Base-by-base conservation (phyloP, 1,140 invertebrate species). In the Ganaspis sp. region DNA sequence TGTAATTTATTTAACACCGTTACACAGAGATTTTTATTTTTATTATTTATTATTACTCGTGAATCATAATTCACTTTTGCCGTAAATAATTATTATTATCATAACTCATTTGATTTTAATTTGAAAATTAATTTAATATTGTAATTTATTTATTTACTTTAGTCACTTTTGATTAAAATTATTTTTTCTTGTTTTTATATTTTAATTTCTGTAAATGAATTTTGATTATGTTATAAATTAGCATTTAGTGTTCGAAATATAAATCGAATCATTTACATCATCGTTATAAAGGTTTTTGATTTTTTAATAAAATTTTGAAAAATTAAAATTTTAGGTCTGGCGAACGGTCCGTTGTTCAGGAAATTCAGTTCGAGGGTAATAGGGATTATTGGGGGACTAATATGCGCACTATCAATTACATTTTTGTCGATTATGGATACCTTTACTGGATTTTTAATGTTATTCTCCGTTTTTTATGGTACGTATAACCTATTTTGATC, bases 381-480 rank as follows among this genome's bases (percentile, higher is more conserved):
- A 1, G 92, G 92, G 0, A 85, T 93, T 2, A 26, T 86, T 42
- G 93, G 92, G 9, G 85, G 91, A 12, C 29, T 93, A 1, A 82
- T 91, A 3, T 90, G 92, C 29, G 90, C 90, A 17, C 37, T 84
- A 42, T 93, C 93, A 9, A 87, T 93, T 4, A 87, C 92, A 34
- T 72, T 92, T 29, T 92, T 93, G 1, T 86, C 92, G 0, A 88
- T 91, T 23, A 89, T 93, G 0, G 80, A 86, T 2, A 90, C 84
- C n/a, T 93, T 94, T 69, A 87, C 89, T 74, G 81, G 92, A 53
- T 93, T 94, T 80, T 87, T 95, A 21, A 86, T 94, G 19, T 92
- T 92, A 15, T 94, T 93, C 75, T 92, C 93, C 0, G 84, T 94
- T 76, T 84, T 93, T 17, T 93, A 93, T 73, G 93, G 93, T 94